A percentile compares a stretch with the other conserved stretches of the same genome.
Conservation (phyloP, 2,797 vertebrate genomes). For the Pseudochirops corinnae region DNA sequence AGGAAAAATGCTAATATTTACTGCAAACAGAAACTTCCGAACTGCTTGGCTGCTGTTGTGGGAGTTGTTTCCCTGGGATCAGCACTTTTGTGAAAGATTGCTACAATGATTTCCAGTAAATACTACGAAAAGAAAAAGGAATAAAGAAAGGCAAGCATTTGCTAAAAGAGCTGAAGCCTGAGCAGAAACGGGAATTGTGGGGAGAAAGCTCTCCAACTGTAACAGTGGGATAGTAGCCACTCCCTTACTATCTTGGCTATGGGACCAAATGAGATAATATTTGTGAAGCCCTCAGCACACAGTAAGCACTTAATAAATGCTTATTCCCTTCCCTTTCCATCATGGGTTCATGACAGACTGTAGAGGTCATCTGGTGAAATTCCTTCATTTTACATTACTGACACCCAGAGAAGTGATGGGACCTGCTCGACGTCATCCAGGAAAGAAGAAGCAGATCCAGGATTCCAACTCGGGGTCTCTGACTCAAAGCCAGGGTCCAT, state of each 20-base stretch:
- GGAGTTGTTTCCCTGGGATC: neutral
- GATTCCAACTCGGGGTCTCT: neutral
- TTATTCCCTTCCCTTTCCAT: neutral
- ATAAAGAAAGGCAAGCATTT: neutral
- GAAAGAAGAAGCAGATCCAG: neutral
- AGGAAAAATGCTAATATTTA: conserved; percentile 47
- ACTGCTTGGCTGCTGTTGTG: neutral
- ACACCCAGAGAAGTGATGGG: neutral
- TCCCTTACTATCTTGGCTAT: neutral
- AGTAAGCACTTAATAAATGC: neutral
- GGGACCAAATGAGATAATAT: neutral
- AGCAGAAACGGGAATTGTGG: neutral
- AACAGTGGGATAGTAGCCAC: neutral
- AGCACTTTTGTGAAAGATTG: neutral
- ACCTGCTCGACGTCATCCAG: neutral
- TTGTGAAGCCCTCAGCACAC: neutral
- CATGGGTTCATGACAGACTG: neutral
- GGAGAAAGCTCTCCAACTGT: neutral
- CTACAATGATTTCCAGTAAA: conserved; percentile 32
- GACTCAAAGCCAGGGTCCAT: neutral
- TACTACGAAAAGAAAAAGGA: neutral
- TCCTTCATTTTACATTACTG: neutral
- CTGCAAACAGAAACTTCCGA: conserved; percentile 21
- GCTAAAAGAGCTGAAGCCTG: neutral
- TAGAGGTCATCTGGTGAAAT: neutral